Percentiles rank a stretch among this genome's conserved stretches.
These are phyloP conservation scores for Probaryconus sp. DNA, from an alignment of 1,140 invertebrate genomes.

Conservation along the genomic window DNA sequence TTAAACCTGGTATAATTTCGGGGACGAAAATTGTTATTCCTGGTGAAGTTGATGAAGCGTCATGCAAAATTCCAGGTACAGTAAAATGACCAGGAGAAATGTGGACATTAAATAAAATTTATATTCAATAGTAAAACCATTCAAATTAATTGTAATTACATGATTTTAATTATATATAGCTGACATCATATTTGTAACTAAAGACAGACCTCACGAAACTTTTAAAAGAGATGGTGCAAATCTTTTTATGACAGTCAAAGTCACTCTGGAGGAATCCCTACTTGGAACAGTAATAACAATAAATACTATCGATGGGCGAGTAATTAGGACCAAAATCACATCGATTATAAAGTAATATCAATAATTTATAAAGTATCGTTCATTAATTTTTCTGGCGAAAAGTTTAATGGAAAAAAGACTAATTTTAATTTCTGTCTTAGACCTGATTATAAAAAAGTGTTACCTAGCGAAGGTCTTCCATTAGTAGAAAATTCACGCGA, in stretches of 20 bases:
- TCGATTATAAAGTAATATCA: conserved; percentile 81
- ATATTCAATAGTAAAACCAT: no score
- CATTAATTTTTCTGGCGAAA: no score
- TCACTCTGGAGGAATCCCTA: conserved; percentile 83
- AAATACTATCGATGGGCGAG: conserved; percentile 83
- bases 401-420: conserved; percentile 4
- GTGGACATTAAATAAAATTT: background rate
- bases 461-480: conserved; percentile 83
- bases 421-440: conserved; percentile 63
- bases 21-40: conserved; percentile 84
- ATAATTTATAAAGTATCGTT: background rate
- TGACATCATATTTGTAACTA: conserved; percentile 91
- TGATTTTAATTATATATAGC: conserved; percentile 77
- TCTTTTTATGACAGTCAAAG: conserved; percentile 80
- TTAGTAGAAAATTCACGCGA: conserved; percentile 75
- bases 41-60: conserved; percentile 89
- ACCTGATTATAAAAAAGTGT: conserved; percentile 81
- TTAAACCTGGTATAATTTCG: conserved; percentile 86
- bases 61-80: conserved; percentile 84
- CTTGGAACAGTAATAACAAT: conserved; percentile 82
- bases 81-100: background rate
- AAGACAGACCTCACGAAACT: conserved; percentile 87
- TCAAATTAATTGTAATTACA: no score
- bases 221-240: conserved; percentile 87
- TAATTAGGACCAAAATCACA: conserved; percentile 82